These are phyloP conservation scores for Linepithema humile DNA, from an alignment of 1,140 invertebrate species.

Conservation along the genomic window DNA sequence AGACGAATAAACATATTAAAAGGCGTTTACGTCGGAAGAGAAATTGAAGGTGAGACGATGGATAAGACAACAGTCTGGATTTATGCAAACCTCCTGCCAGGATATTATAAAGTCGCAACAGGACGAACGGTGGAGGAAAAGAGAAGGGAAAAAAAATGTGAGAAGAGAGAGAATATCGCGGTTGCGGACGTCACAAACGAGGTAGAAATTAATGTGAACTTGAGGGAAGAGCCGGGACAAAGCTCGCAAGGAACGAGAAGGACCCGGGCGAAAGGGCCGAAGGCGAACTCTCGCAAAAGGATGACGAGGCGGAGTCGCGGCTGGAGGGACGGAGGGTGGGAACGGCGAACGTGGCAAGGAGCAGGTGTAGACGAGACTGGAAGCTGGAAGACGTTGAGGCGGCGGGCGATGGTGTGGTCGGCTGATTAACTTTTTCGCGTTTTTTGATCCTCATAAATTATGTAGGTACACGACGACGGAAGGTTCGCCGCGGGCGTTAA, in stretches of 20 bases:
- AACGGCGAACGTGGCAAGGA: slow-evolving; percentile 11
- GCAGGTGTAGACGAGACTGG: slow-evolving; percentile 53
- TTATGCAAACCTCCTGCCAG: slow-evolving; percentile 29
- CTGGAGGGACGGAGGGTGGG: neutral
- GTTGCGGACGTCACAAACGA: slow-evolving; percentile 48
- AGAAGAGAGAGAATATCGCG: neutral
- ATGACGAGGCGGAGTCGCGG: neutral
- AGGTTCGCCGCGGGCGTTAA: slow-evolving; percentile 58
- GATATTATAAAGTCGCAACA: slow-evolving; percentile 40
- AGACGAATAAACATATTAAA: slow-evolving; percentile 17
- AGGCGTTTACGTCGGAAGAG: neutral
- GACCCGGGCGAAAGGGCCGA: slow-evolving; percentile 44
- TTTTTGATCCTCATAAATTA: slow-evolving; percentile 70
- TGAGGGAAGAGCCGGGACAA: slow-evolving; percentile 42
- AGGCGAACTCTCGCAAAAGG: slow-evolving; percentile 46
- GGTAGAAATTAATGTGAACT: slow-evolving; percentile 57
- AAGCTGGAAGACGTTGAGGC: neutral
- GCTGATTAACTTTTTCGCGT: slow-evolving; percentile 69
- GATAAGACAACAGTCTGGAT: slow-evolving; percentile 27
- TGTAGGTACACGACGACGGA: slow-evolving; percentile 50
- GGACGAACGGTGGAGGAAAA: slow-evolving; percentile 6
- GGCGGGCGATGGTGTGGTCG: slow-evolving; percentile 42
- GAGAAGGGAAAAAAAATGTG: neutral
- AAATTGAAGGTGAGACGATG: slow-evolving; percentile 19
- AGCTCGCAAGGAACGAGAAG: slow-evolving; percentile 37